phyloP scores from a whole-genome alignment of 2,113 vertebrate genomes.

The Calyptommatus sinebrachiatus region DNA sequence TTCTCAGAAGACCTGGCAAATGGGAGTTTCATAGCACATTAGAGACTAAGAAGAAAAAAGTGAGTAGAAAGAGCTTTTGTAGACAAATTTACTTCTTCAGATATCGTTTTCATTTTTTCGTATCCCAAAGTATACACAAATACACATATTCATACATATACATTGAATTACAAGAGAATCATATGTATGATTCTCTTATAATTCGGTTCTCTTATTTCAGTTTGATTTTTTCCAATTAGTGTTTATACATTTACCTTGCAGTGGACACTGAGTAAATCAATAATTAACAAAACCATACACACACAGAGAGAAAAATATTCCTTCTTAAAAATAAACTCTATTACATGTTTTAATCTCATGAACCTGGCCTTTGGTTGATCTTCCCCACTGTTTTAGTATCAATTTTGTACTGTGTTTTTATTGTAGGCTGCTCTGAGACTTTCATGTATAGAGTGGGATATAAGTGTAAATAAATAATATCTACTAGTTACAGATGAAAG shows the following conservation, averaged over 20 bases:
- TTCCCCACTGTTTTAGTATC: too few relatives aligned
- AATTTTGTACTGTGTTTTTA: too few relatives aligned
- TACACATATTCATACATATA: neutral
- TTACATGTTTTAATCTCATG: neutral
- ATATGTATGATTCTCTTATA: neutral
- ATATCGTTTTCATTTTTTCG: neutral
- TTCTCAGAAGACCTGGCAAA: neutral
- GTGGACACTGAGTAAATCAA: neutral
- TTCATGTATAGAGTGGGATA: too few relatives aligned
- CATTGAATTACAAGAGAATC: too few relatives aligned
- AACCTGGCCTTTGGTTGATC: too few relatives aligned
- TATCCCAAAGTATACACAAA: neutral
- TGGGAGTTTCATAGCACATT: neutral
- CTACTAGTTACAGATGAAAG: neutral
- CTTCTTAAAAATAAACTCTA: neutral
- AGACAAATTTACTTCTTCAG: too few relatives aligned
- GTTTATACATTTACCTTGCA: constrained; percentile 3
- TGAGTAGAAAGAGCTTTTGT: too few relatives aligned
- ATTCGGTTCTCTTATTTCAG: constrained; percentile 27
- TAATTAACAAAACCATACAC: constrained; percentile 10
- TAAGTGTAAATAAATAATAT: neutral
- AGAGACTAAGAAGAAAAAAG: too few relatives aligned
- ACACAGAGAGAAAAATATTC: neutral
- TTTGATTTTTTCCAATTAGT: constrained; percentile 1
- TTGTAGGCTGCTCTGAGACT: too few relatives aligned